Evolutionary conservation across 2,113 vertebrate species (phyloP).

Genomic region (Tiliqua scincoides): DNA sequence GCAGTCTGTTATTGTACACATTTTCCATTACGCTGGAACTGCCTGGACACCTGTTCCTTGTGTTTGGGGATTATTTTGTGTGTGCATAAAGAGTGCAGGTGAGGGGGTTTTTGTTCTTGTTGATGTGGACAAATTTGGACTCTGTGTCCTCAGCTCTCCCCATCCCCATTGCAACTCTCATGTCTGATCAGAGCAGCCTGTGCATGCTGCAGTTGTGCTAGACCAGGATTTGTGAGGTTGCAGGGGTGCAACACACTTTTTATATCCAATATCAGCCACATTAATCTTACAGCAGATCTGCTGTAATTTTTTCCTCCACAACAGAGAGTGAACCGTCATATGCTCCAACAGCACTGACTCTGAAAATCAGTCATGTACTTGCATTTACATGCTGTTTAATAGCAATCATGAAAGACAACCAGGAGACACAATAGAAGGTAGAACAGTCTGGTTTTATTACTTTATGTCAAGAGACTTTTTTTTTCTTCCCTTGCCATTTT

Average conservation of each 20-base stretch:
- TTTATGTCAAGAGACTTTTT: constrained; percentile 86
- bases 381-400: constrained; percentile 23
- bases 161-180: neutral
- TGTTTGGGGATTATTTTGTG: neutral
- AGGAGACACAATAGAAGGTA: constrained; percentile 70
- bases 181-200: neutral
- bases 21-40: neutral
- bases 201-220: neutral
- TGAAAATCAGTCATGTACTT: neutral
- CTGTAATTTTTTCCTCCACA: constrained; percentile 34
- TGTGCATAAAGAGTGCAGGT: neutral
- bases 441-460: constrained; percentile 90
- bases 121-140: neutral
- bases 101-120: neutral
- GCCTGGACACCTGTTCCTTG: neutral
- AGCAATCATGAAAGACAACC: constrained; percentile 60
- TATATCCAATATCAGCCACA: too few relatives aligned
- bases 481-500: constrained; percentile 53
- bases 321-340: constrained; percentile 35
- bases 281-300: neutral
- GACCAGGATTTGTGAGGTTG: neutral
- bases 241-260: neutral
- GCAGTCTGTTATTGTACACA: neutral
- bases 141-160: neutral
- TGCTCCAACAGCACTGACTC: constrained; percentile 27